Conservation (phyloP, 2,113 vertebrate species). For the Zosterops hypoxanthus region DNA sequence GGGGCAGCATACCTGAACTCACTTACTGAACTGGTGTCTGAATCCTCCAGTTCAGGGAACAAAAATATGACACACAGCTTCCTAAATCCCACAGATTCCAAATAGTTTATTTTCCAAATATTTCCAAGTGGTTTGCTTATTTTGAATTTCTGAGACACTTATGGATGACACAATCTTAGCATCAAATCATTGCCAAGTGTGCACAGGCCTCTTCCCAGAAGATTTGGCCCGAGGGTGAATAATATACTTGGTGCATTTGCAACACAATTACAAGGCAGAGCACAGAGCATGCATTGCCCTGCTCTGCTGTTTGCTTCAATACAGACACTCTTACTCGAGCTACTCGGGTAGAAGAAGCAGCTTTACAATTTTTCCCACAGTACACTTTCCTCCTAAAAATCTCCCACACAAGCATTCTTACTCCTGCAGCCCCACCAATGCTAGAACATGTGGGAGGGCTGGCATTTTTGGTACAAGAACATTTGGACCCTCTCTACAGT, state of each 20-base stretch:
- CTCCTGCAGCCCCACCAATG: neutral
- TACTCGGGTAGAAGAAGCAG: neutral
- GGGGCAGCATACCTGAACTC: neutral
- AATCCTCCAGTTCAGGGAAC: neutral
- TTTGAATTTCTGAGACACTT: conserved; percentile 19
- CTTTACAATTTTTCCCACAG: neutral
- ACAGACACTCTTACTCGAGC: neutral
- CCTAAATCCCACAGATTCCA: neutral
- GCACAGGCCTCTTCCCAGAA: conserved; percentile 1
- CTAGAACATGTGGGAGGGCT: neutral
- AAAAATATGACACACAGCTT: neutral
- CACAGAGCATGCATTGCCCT: neutral
- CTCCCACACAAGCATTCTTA: conserved; percentile 10
- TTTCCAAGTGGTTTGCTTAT: neutral
- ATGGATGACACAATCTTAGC: neutral
- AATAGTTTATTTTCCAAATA: neutral
- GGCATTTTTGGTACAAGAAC: neutral
- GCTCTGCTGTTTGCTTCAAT: neutral
- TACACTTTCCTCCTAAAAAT: neutral
- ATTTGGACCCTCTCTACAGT: neutral
- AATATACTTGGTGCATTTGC: conserved; percentile 9
- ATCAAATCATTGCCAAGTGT: conserved; percentile 15
- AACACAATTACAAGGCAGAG: conserved; percentile 29
- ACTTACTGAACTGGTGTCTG: neutral
- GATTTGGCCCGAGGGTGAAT: neutral